phyloP scores from a whole-genome alignment of 2,113 vertebrate species.

The Arizona elegans region DNA sequence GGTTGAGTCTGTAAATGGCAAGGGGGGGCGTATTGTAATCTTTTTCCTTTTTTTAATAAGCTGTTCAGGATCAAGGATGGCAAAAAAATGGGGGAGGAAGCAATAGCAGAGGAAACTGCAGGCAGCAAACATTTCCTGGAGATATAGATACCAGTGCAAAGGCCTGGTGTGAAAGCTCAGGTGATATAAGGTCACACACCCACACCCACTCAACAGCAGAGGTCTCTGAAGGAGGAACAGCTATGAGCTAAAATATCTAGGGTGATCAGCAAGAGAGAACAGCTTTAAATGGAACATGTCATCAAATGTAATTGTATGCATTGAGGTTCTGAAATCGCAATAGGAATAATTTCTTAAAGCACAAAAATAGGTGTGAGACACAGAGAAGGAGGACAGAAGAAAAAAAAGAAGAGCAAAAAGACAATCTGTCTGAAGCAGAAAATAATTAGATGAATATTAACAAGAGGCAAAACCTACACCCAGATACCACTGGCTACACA shows the following conservation, averaged over 20 bases:
- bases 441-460: slow-evolving; percentile 37
- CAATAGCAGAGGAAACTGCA: slow-evolving; percentile 27
- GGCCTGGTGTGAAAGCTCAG: background rate
- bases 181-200: background rate
- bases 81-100: background rate
- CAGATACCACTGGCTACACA: slow-evolving; percentile 31
- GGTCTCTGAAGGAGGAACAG: background rate
- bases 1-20: background rate
- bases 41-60: slow-evolving; percentile 18
- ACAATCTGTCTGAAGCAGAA: slow-evolving; percentile 25
- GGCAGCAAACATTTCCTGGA: slow-evolving; percentile 41
- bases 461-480: slow-evolving; percentile 38
- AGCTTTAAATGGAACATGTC: slow-evolving; percentile 19
- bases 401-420: background rate
- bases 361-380: slow-evolving; percentile 38
- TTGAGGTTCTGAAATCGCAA: background rate
- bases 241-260: slow-evolving; percentile 20
- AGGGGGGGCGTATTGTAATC: background rate
- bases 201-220: background rate
- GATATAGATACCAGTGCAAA: slow-evolving; percentile 19
- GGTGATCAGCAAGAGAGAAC: background rate
- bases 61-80: background rate
- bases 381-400: accelerated
- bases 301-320: slow-evolving; percentile 23
- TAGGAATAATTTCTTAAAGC: slow-evolving; percentile 13